Percentiles rank a stretch among this genome's conserved stretches.
Evolutionary conservation across 2,113 vertebrate genomes (phyloP).

Genomic region (Protobothrops flavoviridis): DNA sequence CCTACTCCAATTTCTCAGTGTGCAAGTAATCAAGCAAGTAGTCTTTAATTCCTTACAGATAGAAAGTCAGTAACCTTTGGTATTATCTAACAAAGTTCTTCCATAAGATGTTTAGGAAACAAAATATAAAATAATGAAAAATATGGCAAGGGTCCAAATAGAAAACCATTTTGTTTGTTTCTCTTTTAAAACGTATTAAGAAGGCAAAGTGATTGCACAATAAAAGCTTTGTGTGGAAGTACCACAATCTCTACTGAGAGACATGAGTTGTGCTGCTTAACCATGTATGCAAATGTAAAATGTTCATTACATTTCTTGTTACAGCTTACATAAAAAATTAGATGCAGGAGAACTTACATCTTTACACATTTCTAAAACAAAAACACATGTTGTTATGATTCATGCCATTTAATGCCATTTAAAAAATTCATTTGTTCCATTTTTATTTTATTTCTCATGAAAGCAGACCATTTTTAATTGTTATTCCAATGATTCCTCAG

Average conservation of each 20-base stretch:
- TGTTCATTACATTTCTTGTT: not conserved
- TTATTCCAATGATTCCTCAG: not conserved
- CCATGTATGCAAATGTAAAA: not conserved
- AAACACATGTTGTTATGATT: not conserved
- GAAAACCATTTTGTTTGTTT: not conserved
- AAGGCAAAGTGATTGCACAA: not conserved
- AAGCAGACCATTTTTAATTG: slow-evolving; percentile 32
- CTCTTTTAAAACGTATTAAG: not conserved
- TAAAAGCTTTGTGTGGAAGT: not conserved
- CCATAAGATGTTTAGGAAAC: not conserved
- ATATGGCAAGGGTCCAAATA: not conserved
- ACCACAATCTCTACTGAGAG: not conserved
- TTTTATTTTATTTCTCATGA: slow-evolving; percentile 51
- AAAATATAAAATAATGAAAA: not conserved
- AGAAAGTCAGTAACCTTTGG: not conserved
- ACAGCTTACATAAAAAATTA: not conserved
- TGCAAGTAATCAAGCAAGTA: not conserved
- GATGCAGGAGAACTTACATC: not conserved
- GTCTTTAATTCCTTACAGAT: not conserved
- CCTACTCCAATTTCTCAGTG: not conserved
- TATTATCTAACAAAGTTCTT: not conserved
- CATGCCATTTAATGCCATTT: not conserved
- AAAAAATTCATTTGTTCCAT: not conserved
- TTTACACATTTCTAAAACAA: not conserved
- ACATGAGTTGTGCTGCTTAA: not conserved